Conservation (phyloP, 2,113 vertebrate genomes). For the Rutilus rutilus region DNA sequence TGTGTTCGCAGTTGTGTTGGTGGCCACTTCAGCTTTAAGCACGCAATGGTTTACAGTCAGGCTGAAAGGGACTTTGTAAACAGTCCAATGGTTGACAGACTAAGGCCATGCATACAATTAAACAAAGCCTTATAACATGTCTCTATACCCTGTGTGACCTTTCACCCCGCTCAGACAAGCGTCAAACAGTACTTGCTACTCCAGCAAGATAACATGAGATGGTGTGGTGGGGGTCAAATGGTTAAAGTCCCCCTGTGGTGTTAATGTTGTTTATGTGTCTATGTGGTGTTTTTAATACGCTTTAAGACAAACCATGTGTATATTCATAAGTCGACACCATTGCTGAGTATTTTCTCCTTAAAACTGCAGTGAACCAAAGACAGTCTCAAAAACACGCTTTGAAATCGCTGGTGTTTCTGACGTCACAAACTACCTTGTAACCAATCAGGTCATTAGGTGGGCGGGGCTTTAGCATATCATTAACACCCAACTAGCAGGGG, state of each 20-base stretch:
- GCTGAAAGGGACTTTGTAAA: constrained; percentile 23
- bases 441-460: no score
- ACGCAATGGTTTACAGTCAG: constrained; percentile 36
- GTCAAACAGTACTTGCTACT: not conserved
- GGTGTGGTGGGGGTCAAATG: not conserved
- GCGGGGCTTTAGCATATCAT: no score
- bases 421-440: no score
- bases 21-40: constrained; percentile 19
- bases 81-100: constrained; percentile 44
- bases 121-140: constrained; percentile 61
- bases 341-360: no score
- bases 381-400: no score
- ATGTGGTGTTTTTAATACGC: no score
- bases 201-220: constrained; percentile 30
- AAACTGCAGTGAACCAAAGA: no score
- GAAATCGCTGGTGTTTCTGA: no score
- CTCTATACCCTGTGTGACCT: constrained; percentile 57
- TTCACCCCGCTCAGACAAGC: constrained; percentile 28
- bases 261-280: no score
- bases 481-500: no score
- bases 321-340: no score
- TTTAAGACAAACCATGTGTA: no score
- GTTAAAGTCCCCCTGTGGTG: not conserved
- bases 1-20: constrained; percentile 39
- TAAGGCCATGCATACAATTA: constrained; percentile 57